Base-by-base conservation (phyloP, 2,888 invertebrate genomes). In the Drosophila paranaensis region DNA sequence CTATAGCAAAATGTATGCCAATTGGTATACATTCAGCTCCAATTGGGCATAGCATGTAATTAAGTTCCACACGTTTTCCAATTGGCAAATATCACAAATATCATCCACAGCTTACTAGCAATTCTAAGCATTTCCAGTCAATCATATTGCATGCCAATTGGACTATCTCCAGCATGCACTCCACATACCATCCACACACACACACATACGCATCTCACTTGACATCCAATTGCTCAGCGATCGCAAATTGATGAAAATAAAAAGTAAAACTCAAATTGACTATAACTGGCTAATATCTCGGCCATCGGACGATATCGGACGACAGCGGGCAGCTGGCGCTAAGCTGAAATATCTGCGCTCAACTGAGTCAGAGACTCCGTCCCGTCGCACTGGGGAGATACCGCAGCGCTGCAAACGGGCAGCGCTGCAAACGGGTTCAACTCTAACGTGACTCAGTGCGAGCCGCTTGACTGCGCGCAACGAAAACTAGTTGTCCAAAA, bases 361-460 rank as follows among this genome's bases (percentile, higher is more conserved):
- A 10, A 43, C 54, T 70, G 70, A 56, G 62, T 71, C 71, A 61
- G 71, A 70, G 71, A 27, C 48, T 60, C 35, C 20, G 20, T 20
- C 20, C 20, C 20, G 20, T 20, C 20, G 20, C 20, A 20, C 20
- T 53, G 50, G 43, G 39, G 61, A 70, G 70, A 61, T 61, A 70
- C 55, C 43, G 40, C n/a, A n/a, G 53, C 16, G 25, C 20, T 50
- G n/a, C 48, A 70, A 70, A 70, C 70, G 43, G 42, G 40, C n/a
- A n/a, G 53, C 16, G 25, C 20, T 50, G n/a, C 48, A 70, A 70
- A 70, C 70, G 43, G 42, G 71, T 50, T 70, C 33, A 39, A 70
- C 43, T 48, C 50, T 42, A 33, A 50, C 20, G 50, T 70, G 69
- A 70, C 71, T 70, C 69, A 70, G 71, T 30, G 37, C 25, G 69